Evolutionary conservation across 2,113 vertebrate species (phyloP).

Genomic region (Balaeniceps rex): DNA sequence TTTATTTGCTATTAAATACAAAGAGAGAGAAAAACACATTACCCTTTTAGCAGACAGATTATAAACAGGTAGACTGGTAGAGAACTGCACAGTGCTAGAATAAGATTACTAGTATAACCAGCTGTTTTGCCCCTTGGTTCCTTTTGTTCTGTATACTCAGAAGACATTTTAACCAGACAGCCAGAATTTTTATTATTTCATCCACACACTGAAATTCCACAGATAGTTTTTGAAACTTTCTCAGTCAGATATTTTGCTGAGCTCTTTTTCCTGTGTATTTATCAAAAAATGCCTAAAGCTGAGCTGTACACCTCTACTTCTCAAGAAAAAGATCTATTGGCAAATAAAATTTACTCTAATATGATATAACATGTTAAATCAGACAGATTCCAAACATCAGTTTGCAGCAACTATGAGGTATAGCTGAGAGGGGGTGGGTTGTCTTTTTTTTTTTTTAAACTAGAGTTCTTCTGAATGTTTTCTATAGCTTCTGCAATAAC

Average conservation of each 20-base stretch:
- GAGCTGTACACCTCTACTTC: not conserved
- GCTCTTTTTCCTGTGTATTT: not conserved
- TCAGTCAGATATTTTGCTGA: not conserved
- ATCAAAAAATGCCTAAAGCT: not conserved
- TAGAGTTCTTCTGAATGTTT: not conserved
- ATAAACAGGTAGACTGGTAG: not conserved
- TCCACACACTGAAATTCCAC: not conserved
- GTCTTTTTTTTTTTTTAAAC: not conserved
- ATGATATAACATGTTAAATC: not conserved
- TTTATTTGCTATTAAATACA: not conserved
- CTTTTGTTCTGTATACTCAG: not conserved
- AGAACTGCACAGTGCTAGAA: not conserved
- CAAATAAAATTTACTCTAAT: not conserved
- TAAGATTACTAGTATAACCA: not conserved
- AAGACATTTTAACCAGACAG: not conserved
- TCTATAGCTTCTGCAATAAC: not conserved
- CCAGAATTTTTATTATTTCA: not conserved
- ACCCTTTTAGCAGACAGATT: not conserved
- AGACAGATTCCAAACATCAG: not conserved
- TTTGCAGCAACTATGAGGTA: not conserved
- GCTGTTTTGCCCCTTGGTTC: not conserved
- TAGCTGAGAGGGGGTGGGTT: not conserved
- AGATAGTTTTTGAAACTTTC: not conserved
- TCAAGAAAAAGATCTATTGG: not conserved
- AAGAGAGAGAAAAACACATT: not conserved